Base-by-base conservation (phyloP, 1,140 invertebrate species). In the Scaptomyza pallida region DNA sequence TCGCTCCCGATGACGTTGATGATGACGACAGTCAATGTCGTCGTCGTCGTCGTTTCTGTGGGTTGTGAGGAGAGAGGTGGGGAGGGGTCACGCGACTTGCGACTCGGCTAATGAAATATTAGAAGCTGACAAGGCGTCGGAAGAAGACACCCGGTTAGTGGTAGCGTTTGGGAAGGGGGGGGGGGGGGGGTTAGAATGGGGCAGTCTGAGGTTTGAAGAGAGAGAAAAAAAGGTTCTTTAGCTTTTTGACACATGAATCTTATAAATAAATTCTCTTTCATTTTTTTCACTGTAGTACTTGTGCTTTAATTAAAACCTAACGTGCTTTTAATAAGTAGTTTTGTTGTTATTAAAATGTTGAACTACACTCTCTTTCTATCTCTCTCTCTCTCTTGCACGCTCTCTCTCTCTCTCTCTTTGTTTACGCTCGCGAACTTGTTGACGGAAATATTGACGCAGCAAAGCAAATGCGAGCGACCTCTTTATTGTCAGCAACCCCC, bases 231-330 rank as follows among this genome's bases (percentile, higher is more conserved):
- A 23, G 4, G 6, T 4, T 23, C 4, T 2, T 23, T 23, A 5
- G 1, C 4, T 4, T 23, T 23, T 2, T n/a, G n/a, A n/a, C n/a
- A n/a, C n/a, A 23, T 23, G 6, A 23, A 23, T 5, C 4, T 5
- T 23, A 2, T 23, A 23, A 23, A 2, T 5, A 23, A 23, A 23
- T n/a, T n/a, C n/a, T n/a, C n/a, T n/a, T n/a, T n/a, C n/a, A n/a
- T n/a, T n/a, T n/a, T n/a, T n/a, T n/a, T n/a, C n/a, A n/a, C n/a
- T n/a, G n/a, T n/a, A n/a, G n/a, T n/a, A n/a, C n/a, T n/a, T n/a
- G n/a, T n/a, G 61, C 63, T 61, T 64, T 85, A 88, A 88, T 88
- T 88, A 88, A 86, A 86, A 63, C 55, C 62, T 88, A 86, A 86
- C 62, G 74, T 81, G 77, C 67, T 65, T 73, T 70, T 41, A 62